Conservation (phyloP, 2,888 invertebrate genomes). For the Acrobasis repandana region DNA sequence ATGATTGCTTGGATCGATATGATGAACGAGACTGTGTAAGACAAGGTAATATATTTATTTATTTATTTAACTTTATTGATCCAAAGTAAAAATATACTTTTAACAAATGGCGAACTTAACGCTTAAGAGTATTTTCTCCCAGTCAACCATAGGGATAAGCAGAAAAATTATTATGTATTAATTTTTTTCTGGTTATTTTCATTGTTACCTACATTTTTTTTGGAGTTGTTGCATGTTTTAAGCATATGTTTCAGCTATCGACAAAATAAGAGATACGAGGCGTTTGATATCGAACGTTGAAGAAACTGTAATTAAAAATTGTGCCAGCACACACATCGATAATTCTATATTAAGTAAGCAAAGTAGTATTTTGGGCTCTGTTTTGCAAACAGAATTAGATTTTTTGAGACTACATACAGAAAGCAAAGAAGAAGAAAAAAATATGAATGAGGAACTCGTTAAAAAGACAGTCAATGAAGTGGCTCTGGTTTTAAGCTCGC, state of each 20-base stretch:
- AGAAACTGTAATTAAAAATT: conserved; percentile 40
- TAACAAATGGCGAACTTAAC: too few relatives aligned
- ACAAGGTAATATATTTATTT: conserved; percentile 44
- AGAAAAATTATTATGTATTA: too few relatives aligned
- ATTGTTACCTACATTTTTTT: too few relatives aligned
- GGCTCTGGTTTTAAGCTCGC: conserved; percentile 45
- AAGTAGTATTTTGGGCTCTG: conserved; percentile 41
- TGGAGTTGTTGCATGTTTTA: too few relatives aligned
- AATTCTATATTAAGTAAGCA: conserved; percentile 41
- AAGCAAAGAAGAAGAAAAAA: conserved; percentile 18
- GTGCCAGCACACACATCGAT: conserved; percentile 39
- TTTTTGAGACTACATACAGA: conserved; percentile 45
- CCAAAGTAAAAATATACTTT: too few relatives aligned
- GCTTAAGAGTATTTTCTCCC: too few relatives aligned
- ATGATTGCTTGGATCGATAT: conserved; percentile 53
- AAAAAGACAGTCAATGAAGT: conserved; percentile 46
- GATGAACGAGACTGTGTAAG: conserved; percentile 59
- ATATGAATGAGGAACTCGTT: conserved; percentile 27
- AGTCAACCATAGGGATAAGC: too few relatives aligned
- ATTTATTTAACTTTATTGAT: too few relatives aligned
- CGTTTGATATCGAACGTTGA: conserved; percentile 46
- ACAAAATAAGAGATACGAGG: conserved; percentile 44
- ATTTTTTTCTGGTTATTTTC: too few relatives aligned
- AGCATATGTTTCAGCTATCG: conserved; percentile 46
- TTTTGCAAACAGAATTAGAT: conserved; percentile 48